phyloP scores from a whole-genome alignment of 92 coral and sea anemone species.

The Micromussa lordhowensis region DNA sequence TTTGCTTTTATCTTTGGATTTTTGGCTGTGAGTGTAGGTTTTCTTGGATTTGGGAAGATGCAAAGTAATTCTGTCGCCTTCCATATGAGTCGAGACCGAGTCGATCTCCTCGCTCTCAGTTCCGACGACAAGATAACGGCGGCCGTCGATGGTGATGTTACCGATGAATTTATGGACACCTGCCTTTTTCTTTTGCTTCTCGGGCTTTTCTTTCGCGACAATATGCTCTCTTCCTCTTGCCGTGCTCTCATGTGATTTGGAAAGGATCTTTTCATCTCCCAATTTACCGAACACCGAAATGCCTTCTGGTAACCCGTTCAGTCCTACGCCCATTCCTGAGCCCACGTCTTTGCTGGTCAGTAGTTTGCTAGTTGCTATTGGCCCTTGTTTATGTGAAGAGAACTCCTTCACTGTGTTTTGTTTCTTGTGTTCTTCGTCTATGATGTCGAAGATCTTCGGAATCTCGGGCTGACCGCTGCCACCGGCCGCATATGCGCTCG shows the following conservation, averaged over 20 bases:
- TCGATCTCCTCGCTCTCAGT: conserved; percentile 91
- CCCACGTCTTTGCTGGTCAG: conserved; percentile 91
- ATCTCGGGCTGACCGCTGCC: conserved; percentile 83
- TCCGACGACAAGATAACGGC: conserved; percentile 86
- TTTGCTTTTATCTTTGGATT: conserved; percentile 30
- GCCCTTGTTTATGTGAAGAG: conserved; percentile 73
- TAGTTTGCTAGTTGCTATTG: conserved; percentile 99
- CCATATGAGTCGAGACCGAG: conserved; percentile 70
- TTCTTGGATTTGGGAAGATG: conserved; percentile 79
- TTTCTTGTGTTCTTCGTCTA: conserved; percentile 88
- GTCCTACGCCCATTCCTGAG: conserved; percentile 96
- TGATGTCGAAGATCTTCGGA: conserved; percentile 94
- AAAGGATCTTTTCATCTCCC: conserved; percentile 73
- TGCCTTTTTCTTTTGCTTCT: conserved; percentile 25
- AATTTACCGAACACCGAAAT: conserved; percentile 88
- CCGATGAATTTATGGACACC: conserved; percentile 88
- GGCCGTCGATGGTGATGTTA: conserved; percentile 95
- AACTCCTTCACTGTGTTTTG: conserved; percentile 53
- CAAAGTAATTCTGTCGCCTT: conserved; percentile 77
- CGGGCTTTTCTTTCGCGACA: conserved; percentile 41
- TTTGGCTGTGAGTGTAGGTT: conserved; percentile 29
- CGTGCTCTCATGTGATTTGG: conserved; percentile 43
- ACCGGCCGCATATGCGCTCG: conserved; percentile 40
- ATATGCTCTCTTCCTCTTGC: conserved; percentile 65
- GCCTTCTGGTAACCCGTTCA: conserved; percentile 80